Evolutionary conservation across 2,888 invertebrate genomes (phyloP).

Genomic region (Calliopum simillimum): DNA sequence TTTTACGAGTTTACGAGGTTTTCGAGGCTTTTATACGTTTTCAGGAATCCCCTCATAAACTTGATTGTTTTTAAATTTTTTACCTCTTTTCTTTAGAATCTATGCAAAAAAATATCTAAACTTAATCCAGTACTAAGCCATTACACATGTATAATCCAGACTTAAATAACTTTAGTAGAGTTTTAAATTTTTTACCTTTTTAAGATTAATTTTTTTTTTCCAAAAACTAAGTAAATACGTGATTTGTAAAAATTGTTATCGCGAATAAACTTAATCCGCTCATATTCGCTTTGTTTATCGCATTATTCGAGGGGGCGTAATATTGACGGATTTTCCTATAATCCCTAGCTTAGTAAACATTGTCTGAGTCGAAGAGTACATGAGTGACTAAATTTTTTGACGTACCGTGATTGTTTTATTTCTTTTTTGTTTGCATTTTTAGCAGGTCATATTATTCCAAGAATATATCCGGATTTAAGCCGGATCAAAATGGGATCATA

Average conservation of each 20-base stretch:
- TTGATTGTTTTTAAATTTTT: background rate
- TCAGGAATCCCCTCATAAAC: background rate
- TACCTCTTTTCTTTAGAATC: no score
- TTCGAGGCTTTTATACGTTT: no score
- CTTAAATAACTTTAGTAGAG: background rate
- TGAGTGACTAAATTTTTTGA: no score
- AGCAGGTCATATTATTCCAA: constrained; percentile 33
- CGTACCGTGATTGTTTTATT: no score
- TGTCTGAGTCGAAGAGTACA: no score
- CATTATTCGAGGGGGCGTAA: constrained; percentile 49
- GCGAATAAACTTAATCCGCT: constrained; percentile 52
- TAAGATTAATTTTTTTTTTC: constrained; percentile 55
- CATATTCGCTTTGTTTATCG: constrained; percentile 1
- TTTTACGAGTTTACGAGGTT: no score
- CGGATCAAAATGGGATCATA: constrained; percentile 53
- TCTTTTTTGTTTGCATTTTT: constrained; percentile 15
- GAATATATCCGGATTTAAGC: constrained; percentile 49
- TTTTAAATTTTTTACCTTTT: background rate
- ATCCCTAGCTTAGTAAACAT: constrained; percentile 44
- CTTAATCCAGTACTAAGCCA: no score
- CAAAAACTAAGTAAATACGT: constrained; percentile 48
- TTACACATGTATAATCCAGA: background rate
- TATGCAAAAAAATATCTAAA: no score
- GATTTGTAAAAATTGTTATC: no score
- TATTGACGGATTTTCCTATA: constrained; percentile 59